Evolutionary conservation across 2,888 invertebrate species (phyloP).

Genomic region (Drosophila barbarae): DNA sequence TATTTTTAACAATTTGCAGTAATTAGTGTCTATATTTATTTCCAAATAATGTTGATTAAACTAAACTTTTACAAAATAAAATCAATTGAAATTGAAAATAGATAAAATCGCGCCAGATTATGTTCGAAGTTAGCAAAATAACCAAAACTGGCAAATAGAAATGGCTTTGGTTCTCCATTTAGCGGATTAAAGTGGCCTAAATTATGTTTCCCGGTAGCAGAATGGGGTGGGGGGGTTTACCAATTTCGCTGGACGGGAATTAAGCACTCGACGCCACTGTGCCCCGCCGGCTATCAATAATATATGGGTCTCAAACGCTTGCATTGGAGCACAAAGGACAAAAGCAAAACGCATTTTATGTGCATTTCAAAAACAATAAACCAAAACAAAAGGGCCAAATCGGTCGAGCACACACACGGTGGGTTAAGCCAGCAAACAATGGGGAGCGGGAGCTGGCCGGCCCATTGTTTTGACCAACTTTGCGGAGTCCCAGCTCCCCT

Average conservation of each 20-base stretch:
- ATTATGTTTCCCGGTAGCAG: neutral
- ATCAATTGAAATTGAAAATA: neutral
- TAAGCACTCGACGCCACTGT: conserved; percentile 9
- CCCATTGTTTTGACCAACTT: conserved; percentile 48
- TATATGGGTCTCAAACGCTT: conserved; percentile 48
- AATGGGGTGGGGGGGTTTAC: neutral
- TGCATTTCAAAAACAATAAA: conserved; percentile 63
- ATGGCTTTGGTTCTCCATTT: neutral
- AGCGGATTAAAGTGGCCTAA: conserved; percentile 1
- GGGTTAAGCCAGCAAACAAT: conserved; percentile 22
- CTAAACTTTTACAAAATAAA: too few species aligned
- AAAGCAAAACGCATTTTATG: conserved; percentile 54
- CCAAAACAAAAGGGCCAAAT: conserved; percentile 58
- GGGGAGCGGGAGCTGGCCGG: conserved; percentile 13
- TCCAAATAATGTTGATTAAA: too few species aligned
- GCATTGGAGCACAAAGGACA: conserved; percentile 37
- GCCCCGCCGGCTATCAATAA: conserved; percentile 48
- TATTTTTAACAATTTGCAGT: too few species aligned
- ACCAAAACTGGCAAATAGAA: conserved; percentile 1
- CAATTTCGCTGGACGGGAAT: neutral
- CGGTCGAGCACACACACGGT: conserved; percentile 17
- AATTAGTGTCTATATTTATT: too few species aligned
- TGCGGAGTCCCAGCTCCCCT: conserved; percentile 13
- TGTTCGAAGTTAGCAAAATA: neutral
- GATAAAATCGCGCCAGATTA: neutral